Percentiles rank a stretch among this genome's conserved stretches.
These are phyloP conservation scores for Xerus inauris DNA, from an alignment of 2,113 vertebrate genomes.

Conservation along the genomic window DNA sequence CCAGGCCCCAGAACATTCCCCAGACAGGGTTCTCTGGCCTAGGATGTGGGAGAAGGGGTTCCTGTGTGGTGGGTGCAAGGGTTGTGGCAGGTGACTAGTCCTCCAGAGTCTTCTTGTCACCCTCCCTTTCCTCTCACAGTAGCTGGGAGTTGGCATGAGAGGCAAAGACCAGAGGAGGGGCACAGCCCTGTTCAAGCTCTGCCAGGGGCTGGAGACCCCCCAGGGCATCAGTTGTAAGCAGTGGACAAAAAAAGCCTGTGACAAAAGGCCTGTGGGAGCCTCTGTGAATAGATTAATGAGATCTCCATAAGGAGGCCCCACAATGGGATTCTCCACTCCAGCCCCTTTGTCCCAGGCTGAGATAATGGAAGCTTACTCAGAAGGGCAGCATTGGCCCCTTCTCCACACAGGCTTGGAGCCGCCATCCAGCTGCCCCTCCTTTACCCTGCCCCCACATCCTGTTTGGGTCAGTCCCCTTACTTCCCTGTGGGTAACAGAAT, in stretches of 20 bases:
- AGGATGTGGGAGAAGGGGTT: not conserved
- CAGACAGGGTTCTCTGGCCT: not conserved
- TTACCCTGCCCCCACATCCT: not conserved
- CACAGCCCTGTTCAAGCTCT: constrained; percentile 35
- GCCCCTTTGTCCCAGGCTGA: constrained; percentile 92
- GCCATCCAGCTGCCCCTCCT: constrained; percentile 87
- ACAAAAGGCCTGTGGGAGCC: constrained; percentile 87
- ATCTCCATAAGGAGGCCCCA: constrained; percentile 96
- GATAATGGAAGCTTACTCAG: constrained; percentile 89
- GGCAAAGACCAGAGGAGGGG: not conserved
- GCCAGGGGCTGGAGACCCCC: constrained; percentile 76
- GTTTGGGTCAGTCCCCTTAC: not conserved
- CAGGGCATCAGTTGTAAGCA: constrained; percentile 71
- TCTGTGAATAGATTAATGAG: constrained; percentile 97
- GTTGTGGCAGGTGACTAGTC: constrained; percentile 3
- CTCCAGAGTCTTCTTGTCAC: not conserved
- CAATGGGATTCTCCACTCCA: constrained; percentile 93
- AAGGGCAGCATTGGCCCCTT: constrained; percentile 81
- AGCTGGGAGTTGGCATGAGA: constrained; percentile 30
- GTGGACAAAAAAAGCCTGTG: constrained; percentile 73
- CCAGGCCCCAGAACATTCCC: not conserved
- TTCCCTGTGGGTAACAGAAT: not conserved
- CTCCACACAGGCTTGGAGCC: constrained; percentile 90
- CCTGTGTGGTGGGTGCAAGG: not conserved
- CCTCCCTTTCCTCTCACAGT: not conserved